phyloP scores from a whole-genome alignment of 2,888 invertebrate genomes.

The Hanleya hanleyi region DNA sequence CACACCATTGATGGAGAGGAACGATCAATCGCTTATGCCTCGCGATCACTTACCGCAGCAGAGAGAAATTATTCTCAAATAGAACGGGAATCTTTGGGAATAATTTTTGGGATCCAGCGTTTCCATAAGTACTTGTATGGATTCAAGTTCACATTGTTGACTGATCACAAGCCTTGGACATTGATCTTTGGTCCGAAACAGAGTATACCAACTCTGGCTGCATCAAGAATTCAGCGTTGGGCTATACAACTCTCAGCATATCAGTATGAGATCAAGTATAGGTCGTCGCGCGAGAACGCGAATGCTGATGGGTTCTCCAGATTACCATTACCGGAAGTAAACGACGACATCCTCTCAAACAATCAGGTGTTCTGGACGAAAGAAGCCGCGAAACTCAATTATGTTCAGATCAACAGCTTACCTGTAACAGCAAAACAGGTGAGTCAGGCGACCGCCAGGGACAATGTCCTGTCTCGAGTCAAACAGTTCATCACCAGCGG shows the following conservation, averaged over 20 bases:
- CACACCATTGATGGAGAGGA: constrained; percentile 38
- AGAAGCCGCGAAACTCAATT: constrained; percentile 13
- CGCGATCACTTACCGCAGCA: constrained; percentile 22
- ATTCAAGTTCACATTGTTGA: constrained; percentile 27
- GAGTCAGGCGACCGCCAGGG: not conserved
- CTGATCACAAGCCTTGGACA: constrained; percentile 36
- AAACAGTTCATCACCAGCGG: not conserved
- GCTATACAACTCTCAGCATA: constrained; percentile 41
- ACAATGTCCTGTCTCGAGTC: constrained; percentile 8
- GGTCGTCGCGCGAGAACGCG: constrained; percentile 35
- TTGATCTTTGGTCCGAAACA: constrained; percentile 33
- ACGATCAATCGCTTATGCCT: constrained; percentile 34
- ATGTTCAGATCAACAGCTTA: not conserved
- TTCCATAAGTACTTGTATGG: constrained; percentile 41
- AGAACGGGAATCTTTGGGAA: constrained; percentile 35
- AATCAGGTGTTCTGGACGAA: constrained; percentile 3
- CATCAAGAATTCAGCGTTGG: constrained; percentile 65
- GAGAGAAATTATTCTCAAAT: constrained; percentile 39
- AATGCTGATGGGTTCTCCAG: constrained; percentile 62
- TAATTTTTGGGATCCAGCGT: constrained; percentile 29
- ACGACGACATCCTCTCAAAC: not conserved
- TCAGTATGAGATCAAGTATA: constrained; percentile 29
- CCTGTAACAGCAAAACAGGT: not conserved
- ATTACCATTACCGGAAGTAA: constrained; percentile 17
- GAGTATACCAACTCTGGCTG: constrained; percentile 55